Conservation (phyloP, 2,888 invertebrate genomes). For the Lasiommata megera region DNA sequence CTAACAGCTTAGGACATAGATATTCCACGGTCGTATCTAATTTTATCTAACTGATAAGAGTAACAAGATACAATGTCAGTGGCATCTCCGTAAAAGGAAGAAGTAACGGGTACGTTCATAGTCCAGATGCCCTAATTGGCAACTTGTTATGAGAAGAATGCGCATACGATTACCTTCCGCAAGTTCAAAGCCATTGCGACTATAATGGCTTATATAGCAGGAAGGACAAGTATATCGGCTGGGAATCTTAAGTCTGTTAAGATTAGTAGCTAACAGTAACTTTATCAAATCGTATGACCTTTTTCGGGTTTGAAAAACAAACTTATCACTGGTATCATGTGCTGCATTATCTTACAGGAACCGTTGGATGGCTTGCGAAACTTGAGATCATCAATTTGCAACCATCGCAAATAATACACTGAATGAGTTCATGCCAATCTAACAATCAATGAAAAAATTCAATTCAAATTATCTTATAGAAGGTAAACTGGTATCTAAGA, state of each 20-base stretch:
- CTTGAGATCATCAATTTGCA: too few relatives aligned
- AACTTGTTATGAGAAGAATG: conserved; percentile 31
- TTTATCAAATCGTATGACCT: not conserved
- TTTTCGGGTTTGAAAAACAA: not conserved
- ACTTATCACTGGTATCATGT: too few relatives aligned
- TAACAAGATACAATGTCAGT: conserved; percentile 36
- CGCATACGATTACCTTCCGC: conserved; percentile 27
- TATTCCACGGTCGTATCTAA: conserved; percentile 28
- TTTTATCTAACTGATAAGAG: conserved; percentile 35
- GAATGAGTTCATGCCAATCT: too few relatives aligned
- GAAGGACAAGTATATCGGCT: conserved; percentile 18
- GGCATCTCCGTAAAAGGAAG: conserved; percentile 34
- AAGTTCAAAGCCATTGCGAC: conserved; percentile 27
- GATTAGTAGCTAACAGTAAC: conserved; percentile 2
- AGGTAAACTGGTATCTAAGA: too few relatives aligned
- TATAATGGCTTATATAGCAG: conserved; percentile 20
- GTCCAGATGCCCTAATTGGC: conserved; percentile 36
- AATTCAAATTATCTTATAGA: too few relatives aligned
- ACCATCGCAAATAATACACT: too few relatives aligned
- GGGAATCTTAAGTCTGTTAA: conserved; percentile 11
- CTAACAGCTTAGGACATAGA: conserved; percentile 8
- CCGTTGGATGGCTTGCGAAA: too few relatives aligned
- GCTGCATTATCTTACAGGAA: too few relatives aligned
- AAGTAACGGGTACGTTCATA: conserved; percentile 32
- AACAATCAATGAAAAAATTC: too few relatives aligned